Base-by-base conservation (phyloP, 2,113 vertebrate genomes). In the Atractosteus spatula region DNA sequence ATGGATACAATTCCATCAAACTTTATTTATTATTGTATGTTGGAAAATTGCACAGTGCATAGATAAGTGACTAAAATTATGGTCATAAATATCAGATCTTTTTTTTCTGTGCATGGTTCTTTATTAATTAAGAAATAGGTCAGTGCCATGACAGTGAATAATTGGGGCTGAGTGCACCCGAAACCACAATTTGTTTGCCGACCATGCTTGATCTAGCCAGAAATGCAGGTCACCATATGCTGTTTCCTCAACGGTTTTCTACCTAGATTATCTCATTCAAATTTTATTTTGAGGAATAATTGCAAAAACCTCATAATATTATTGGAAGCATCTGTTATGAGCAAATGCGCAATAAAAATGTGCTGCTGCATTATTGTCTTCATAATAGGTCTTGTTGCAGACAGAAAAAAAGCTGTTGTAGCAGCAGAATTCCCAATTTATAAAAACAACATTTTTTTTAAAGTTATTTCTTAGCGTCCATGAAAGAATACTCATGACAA, bases 71-170 rank as follows among this genome's bases (percentile, higher is more conserved):
- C 1, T 51, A 3, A 7, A 51, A 2, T 7, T 51, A 51, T 51
- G 5, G 47, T 51, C 1, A 10, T 51, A 51, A 51, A 51, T 51
- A 51, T 51, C 5, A 51, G 47, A 51, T 10, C 10, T 51, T 10
- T 51, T 51, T 51, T 5, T 10, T 51, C 47, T 7, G 10, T 51
- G 47, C 47, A 7, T 51, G 5, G 10, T 51, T 51, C 47, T 51
- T 29, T 29, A 29, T 55, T 69, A 70, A 67, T 44, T 68, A 71
- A 66, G 71, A 82, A 80, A 51, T 73, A 69, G 79, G 77, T 80
- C 81, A 68, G 68, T 16, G 65, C 57, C 41, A 68, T 57, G 76
- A 44, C 62, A 74, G 55, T 71, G 75, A 78, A 78, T 74, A 82
- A 82, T 55, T 66, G 71, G 45, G 13, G 47, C 7, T 74, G 71